phyloP scores from a whole-genome alignment of 2,113 vertebrate species.

The Zosterops lateralis region DNA sequence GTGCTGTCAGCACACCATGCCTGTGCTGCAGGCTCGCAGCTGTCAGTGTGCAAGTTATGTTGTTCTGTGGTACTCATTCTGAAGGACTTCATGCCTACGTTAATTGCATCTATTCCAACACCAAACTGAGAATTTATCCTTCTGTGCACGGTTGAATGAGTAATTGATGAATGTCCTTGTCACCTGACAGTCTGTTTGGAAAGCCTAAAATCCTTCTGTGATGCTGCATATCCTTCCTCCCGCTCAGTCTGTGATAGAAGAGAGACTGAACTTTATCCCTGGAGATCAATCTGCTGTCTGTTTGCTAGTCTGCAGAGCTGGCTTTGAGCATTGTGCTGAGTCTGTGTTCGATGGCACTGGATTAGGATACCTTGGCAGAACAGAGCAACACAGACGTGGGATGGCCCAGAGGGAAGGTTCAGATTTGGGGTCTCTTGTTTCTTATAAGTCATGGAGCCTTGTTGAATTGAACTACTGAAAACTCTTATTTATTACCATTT shows the following conservation, averaged over 20 bases:
- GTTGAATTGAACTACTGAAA: neutral
- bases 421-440: neutral
- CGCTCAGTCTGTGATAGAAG: neutral
- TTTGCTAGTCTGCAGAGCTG: neutral
- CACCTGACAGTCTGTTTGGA: neutral
- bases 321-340: neutral
- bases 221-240: neutral
- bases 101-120: neutral
- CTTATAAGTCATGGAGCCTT: neutral
- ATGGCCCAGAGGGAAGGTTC: neutral
- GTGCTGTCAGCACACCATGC: neutral
- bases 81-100: neutral
- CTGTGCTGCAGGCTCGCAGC: neutral
- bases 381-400: accelerated
- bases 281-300: neutral
- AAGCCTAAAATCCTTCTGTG: neutral
- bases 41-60: neutral
- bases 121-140: neutral
- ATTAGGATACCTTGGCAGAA: accelerated
- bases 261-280: neutral
- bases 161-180: neutral
- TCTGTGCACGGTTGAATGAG: neutral
- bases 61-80: neutral
- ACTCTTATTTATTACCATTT: neutral
- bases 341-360: too few relatives aligned